Evolutionary conservation across 2,113 vertebrate species (phyloP).

Genomic region (Hypanus sabinus): DNA sequence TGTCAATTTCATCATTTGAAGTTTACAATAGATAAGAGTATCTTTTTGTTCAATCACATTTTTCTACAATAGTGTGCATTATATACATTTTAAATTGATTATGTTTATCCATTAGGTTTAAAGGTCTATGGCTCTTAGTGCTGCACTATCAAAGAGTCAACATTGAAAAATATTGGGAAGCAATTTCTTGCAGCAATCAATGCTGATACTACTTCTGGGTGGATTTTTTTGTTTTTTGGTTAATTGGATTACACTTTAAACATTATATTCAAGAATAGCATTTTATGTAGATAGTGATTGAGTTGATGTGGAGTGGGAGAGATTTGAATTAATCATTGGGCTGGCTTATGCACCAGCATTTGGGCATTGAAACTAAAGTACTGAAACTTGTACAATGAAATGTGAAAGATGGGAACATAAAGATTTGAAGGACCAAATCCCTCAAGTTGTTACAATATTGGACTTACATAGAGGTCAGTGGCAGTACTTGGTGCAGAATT

Average conservation of each 20-base stretch:
- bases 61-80: too few species aligned
- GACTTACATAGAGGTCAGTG: too few species aligned
- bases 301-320: neutral
- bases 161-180: neutral
- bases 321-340: neutral
- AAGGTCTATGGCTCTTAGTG: neutral
- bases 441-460: too few species aligned
- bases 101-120: neutral
- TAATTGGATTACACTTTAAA: neutral
- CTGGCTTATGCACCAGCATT: too few species aligned
- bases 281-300: neutral
- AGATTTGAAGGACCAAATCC: too few species aligned
- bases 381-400: too few species aligned
- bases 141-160: neutral
- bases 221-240: neutral
- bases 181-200: neutral
- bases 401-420: too few species aligned
- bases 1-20: neutral
- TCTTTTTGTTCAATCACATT: neutral
- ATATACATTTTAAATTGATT: too few species aligned
- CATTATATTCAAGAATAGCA: neutral
- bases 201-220: neutral
- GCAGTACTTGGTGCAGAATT: too few species aligned
- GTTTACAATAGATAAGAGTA: neutral
- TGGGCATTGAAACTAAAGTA: too few species aligned